Evolutionary conservation across 1,140 invertebrate genomes (phyloP).

Genomic region (Bombus sibiricus): DNA sequence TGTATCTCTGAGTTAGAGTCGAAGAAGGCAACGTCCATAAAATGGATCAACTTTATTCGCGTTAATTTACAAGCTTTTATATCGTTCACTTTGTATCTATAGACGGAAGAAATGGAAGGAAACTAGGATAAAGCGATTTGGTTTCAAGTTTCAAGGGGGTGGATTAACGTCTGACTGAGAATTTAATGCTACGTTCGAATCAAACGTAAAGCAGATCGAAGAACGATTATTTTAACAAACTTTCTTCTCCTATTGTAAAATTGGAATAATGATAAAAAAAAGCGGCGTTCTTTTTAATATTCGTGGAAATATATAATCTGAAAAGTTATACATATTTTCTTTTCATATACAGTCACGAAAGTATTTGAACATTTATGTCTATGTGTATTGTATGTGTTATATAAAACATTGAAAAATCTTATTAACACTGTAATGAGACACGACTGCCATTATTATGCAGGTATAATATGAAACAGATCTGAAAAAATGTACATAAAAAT

Average conservation of each 20-base stretch:
- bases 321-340: not conserved
- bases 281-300: not conserved
- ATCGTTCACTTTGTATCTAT: not conserved
- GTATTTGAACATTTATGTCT: not conserved
- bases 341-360: not conserved
- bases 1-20: not conserved
- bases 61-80: conserved; percentile 13
- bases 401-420: too few relatives aligned
- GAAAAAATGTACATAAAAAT: too few relatives aligned
- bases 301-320: not conserved
- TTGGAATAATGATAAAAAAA: not conserved
- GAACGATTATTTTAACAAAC: not conserved
- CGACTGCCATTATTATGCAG: too few relatives aligned
- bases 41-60: not conserved
- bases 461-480: too few relatives aligned
- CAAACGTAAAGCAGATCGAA: not conserved
- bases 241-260: not conserved
- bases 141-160: not conserved
- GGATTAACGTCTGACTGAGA: not conserved
- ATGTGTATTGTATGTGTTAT: not conserved
- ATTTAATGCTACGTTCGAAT: too few relatives aligned
- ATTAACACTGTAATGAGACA: too few relatives aligned
- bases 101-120: not conserved
- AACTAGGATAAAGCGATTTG: not conserved
- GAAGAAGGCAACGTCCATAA: too few relatives aligned